A percentile compares a stretch with the other conserved stretches of the same genome.
Conservation (phyloP, 2,888 invertebrate genomes). For the Drosophila anceps region DNA sequence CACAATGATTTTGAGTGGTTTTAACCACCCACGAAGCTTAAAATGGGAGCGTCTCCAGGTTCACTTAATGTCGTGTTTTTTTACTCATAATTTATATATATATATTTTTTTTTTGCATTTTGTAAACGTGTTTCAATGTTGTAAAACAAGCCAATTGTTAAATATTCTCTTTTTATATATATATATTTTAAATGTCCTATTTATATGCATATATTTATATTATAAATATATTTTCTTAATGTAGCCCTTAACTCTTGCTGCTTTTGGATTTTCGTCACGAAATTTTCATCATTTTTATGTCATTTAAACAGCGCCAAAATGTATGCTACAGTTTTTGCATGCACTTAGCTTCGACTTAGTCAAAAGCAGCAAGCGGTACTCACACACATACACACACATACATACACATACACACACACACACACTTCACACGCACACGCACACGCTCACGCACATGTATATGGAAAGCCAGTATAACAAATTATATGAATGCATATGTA, state of each 20-base stretch:
- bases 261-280: conserved; percentile 53
- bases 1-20: conserved; percentile 13
- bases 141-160: conserved; percentile 36
- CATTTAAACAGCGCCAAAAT: conserved; percentile 55
- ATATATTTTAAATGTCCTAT: conserved; percentile 25
- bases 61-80: conserved; percentile 48
- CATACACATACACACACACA: conserved; percentile 9
- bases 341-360: conserved; percentile 27
- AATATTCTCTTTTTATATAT: conserved; percentile 30
- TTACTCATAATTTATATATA: conserved; percentile 11
- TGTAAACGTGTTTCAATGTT: conserved; percentile 58
- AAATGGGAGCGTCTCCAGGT: conserved; percentile 20
- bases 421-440: conserved; percentile 9
- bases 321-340: conserved; percentile 76
- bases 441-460: conserved; percentile 55
- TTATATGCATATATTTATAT: conserved; percentile 30
- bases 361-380: conserved; percentile 48
- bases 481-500: conserved; percentile 45
- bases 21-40: conserved; percentile 9
- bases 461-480: conserved; percentile 77
- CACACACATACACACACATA: conserved; percentile 11
- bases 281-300: conserved; percentile 14
- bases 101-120: conserved; percentile 49
- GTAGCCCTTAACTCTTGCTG: conserved; percentile 61
- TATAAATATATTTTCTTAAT: conserved; percentile 28